Evolutionary conservation across 23 tunicate species (phyloP), one percentile per base, ranked within the genome.

Genomic region (Oikopleura vanhoeffeni): DNA sequence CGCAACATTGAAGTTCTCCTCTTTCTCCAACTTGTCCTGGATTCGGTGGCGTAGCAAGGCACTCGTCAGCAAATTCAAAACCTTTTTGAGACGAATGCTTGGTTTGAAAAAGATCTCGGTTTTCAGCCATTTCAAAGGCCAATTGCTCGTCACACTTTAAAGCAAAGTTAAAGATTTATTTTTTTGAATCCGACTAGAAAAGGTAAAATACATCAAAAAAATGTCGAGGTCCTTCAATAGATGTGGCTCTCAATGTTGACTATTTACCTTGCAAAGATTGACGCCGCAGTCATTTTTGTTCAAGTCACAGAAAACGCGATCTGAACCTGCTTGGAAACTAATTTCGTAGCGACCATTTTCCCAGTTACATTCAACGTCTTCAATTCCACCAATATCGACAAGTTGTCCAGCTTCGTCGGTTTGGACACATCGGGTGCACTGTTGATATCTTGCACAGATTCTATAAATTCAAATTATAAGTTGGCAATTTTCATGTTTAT

Each of bases 271-370:
- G 24, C 64, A 49, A 24, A 49, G 64, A 49, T 49, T 13, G 24
- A 49, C 18, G 24, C 64, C 64, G 24, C 64, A 49, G 24, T 49
- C 64, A 49, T 24, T 24, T 13, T 49, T 24, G 38, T 71, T 71
- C 3, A 2, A 2, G 38, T 4, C 38, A 38, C 79, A 71, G 4
- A 2, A 13, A 4, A 71, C 38, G 27, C 79, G 27, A 2, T 30
- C 38, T 2, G 79, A 18, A 2, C 79, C 79, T 3, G 79, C 27
- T 33, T 71, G 36, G 38, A 71, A 71, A 13, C 36, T 2, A 30
- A 71, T 71, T 71, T 71, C 79, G 38, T 71, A 71, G 27, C 79
- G 79, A 38, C 38, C 79, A 38, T 71, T 71, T 30, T 71, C 79
- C 79, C 79, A 71, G 38, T 71, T 71, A 38, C 79, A 71, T 18